Conservation (phyloP, 2,888 invertebrate species). For the Caenorhabditis auriculariae region DNA sequence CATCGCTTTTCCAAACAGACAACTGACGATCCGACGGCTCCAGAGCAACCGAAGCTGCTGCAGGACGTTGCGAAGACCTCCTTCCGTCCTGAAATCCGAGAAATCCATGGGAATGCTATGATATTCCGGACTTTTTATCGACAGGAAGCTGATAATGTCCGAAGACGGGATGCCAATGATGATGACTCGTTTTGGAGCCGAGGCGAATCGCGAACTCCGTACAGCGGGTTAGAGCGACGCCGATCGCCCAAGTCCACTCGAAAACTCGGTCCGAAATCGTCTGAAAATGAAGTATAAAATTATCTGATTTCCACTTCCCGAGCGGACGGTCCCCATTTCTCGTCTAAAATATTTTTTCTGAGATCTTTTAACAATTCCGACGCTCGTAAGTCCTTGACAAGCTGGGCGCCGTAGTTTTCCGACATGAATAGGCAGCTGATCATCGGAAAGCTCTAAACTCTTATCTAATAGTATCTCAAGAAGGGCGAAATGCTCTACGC, state of each 20-base stretch:
- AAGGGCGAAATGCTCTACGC: too few relatives aligned
- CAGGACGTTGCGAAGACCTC: constrained; percentile 74
- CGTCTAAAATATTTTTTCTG: too few relatives aligned
- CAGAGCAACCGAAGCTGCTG: constrained; percentile 76
- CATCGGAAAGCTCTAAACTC: too few relatives aligned
- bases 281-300: constrained; percentile 6
- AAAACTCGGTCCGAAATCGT: constrained; percentile 16
- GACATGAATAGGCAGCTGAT: too few relatives aligned
- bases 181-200: constrained; percentile 16
- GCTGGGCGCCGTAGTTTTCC: too few relatives aligned
- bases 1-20: constrained; percentile 12
- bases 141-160: constrained; percentile 68
- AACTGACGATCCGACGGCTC: constrained; percentile 65
- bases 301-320: too few relatives aligned
- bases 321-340: too few relatives aligned
- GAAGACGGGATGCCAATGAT: constrained; percentile 93
- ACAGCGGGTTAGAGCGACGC: constrained; percentile 31
- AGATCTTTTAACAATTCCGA: too few relatives aligned
- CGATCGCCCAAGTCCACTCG: constrained; percentile 45
- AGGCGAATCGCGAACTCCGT: constrained; percentile 30
- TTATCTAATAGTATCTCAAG: too few relatives aligned
- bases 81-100: constrained; percentile 72
- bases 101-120: neutral
- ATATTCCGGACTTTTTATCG: constrained; percentile 66
- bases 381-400: too few relatives aligned